Base-by-base conservation (phyloP, 2,113 vertebrate genomes). In the Channa argus region DNA sequence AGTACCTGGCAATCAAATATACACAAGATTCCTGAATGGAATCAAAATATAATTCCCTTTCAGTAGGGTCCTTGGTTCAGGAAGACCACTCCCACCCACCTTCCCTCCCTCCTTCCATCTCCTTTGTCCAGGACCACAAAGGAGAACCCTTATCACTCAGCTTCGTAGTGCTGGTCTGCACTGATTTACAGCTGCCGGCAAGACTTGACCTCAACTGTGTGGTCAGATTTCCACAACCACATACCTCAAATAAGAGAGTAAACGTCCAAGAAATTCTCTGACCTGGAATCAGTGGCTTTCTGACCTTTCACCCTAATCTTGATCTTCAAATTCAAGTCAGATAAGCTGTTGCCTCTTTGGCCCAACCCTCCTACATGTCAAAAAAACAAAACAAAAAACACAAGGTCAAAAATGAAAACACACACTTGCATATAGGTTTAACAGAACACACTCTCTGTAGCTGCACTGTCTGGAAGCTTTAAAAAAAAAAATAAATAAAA, bases 11-110 rank as follows among this genome's bases (percentile, higher is more conserved):
- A 89, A 91, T 92, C 77, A 85, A 95, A 95, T 93, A 92, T 94
- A 96, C 93, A 95, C 93, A 89, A 96, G 96, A 98, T 97, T 96
- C 97, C 96, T 92, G 88, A 94, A 96, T 77, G 95, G 96, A 98
- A 99, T 98, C 96, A 96, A 96, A 92, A 94, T 85, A 93, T 88
- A 95, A 95, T 93, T 95, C 95, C 93, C 96, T 96, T 96, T 96
- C 95, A 94, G 88, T 92, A 95, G 91, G 95, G 94, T 95, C 94
- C 92, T 71, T 63, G 76, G 82, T 85, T 79, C 55, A 81, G 82
- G 83, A 83, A 85, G 77, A 83, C 62, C 50, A 60, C 44, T 59
- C 12, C 39, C 38, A 11, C 36, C 1, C 7, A 14, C 47, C 1
- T 51, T 8, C 3, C 43, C 54, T 5, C 37, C 13, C 24, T 43